Conservation (phyloP, 2,888 invertebrate species). For the Lottia scabra region DNA sequence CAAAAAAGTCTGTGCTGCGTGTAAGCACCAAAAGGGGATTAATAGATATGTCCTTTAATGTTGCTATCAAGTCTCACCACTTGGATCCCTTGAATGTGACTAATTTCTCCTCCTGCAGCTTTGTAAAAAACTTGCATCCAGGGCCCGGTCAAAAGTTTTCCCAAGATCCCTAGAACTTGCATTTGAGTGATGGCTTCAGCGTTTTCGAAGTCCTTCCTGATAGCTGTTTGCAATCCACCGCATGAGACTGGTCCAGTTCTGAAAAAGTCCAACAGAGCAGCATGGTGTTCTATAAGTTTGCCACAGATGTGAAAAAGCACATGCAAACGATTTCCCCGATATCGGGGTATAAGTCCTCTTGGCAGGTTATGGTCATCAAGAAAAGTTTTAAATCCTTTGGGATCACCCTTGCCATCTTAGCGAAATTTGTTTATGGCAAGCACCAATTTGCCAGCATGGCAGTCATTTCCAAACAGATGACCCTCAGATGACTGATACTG, state of each 20-base stretch:
- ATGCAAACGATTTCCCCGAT: conserved; percentile 31
- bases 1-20: conserved; percentile 8
- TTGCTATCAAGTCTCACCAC: conserved; percentile 12
- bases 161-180: conserved; percentile 26
- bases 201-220: conserved; percentile 18
- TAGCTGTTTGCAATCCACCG: conserved; percentile 22
- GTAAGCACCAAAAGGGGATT: conserved; percentile 7
- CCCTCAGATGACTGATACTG: conserved; percentile 16
- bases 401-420: conserved; percentile 35
- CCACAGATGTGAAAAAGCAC: conserved; percentile 33
- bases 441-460: conserved; percentile 30
- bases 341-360: conserved; percentile 26
- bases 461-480: conserved; percentile 27
- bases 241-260: conserved; percentile 19
- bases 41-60: background rate
- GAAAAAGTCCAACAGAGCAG: conserved; percentile 15
- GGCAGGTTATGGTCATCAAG: conserved; percentile 21
- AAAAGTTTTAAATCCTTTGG: conserved; percentile 28
- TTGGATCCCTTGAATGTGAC: conserved; percentile 12
- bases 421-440: conserved; percentile 32
- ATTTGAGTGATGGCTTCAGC: conserved; percentile 18
- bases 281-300: conserved; percentile 14
- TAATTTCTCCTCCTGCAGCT: conserved; percentile 6
- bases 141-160: conserved; percentile 21
- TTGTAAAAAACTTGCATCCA: conserved; percentile 29